These are phyloP conservation scores for Zootermopsis nevadensis DNA, from an alignment of 2,888 invertebrate species.

Conservation along the genomic window DNA sequence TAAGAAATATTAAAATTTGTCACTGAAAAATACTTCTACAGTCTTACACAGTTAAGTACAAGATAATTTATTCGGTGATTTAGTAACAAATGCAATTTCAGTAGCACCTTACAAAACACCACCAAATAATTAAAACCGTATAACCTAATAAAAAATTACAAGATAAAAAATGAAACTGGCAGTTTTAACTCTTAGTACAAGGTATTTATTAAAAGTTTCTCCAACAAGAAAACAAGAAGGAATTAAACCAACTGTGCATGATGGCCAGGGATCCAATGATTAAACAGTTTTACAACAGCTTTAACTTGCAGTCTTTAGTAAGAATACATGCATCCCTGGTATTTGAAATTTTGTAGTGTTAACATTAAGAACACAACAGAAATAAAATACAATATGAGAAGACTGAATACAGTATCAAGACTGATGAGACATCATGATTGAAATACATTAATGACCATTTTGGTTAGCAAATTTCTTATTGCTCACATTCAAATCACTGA, in stretches of 20 bases:
- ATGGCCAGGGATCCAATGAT: too few species aligned
- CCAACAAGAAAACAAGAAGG: background rate
- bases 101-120: background rate
- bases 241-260: too few species aligned
- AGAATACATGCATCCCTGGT: background rate
- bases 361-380: background rate
- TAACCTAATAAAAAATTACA: background rate
- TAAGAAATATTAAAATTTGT: background rate
- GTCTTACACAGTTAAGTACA: background rate
- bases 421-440: background rate
- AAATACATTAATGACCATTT: background rate
- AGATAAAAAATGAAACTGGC: background rate
- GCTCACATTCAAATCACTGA: background rate
- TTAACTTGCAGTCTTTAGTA: background rate
- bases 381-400: background rate
- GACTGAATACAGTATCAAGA: conserved; percentile 5
- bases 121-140: background rate
- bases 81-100: background rate
- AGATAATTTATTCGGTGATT: background rate
- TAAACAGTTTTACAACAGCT: too few species aligned
- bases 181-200: background rate
- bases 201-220: background rate
- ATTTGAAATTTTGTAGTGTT: background rate
- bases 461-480: background rate
- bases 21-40: background rate